Percentiles rank a stretch among this genome's conserved stretches.
Evolutionary conservation across 2,113 vertebrate species (phyloP).

Genomic region (Mobula birostris): DNA sequence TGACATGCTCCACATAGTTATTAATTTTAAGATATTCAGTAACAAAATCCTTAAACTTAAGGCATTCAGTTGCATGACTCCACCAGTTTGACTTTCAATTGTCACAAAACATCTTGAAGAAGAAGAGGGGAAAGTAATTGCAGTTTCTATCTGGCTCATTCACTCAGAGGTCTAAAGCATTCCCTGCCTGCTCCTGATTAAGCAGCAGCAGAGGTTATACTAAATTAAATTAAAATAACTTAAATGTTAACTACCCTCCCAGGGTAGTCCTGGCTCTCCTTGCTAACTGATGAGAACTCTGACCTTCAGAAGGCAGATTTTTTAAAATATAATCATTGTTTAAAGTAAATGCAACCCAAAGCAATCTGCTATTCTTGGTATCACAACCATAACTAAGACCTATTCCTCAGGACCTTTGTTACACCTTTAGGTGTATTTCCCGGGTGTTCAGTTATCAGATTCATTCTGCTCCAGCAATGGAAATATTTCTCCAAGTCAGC

Average conservation of each 20-base stretch:
- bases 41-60: background rate
- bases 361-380: background rate
- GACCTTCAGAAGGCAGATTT: background rate
- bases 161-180: background rate
- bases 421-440: background rate
- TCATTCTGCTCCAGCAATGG: background rate
- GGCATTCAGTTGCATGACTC: background rate
- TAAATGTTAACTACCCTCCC: background rate
- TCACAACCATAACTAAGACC: background rate
- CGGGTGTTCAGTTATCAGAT: background rate
- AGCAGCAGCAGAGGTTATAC: background rate
- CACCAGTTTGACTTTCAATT: background rate
- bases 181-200: background rate
- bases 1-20: background rate
- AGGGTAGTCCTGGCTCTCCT: background rate
- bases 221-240: background rate
- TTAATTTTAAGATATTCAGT: too few relatives aligned
- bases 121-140: background rate
- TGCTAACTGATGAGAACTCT: background rate
- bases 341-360: background rate
- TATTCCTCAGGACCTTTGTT: background rate
- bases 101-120: background rate
- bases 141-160: background rate
- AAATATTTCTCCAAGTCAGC: background rate
- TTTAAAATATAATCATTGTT: background rate